Base-by-base conservation (phyloP, 2,113 vertebrate species). In the Menura novaehollandiae region DNA sequence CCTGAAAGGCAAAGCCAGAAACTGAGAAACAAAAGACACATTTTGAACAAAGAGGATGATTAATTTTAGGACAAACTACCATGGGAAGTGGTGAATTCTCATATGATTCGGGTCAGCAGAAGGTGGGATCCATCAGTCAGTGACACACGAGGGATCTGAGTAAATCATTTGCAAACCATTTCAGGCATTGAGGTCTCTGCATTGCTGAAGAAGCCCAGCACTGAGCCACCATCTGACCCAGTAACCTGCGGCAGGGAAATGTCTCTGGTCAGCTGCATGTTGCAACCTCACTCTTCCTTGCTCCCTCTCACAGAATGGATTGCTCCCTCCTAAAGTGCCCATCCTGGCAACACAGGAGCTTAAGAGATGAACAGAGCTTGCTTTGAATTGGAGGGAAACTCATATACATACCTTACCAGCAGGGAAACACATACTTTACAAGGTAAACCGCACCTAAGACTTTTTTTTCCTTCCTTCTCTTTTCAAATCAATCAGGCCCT, bases 311-410 rank as follows among this genome's bases (percentile, higher is more conserved):
- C 51, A 88, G 88, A 91, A 81, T 89, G 83, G 95, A 74, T 79
- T 85, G 58, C 46, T 96, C 63, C 62, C 71, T 91, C 76, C 41
- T 83, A 35, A 95, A 96, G 83, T 53, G 69, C 75, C 92, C 91
- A 95, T 96, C 95, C 85, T 81, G 74, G 93, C 76, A 94, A 91
- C 92, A 96, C 76, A 88, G 93, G 77, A 87, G 81, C 88, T 95
- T 95, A 96, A 95, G 94, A 96, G 95, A 97, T 93, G 96, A 97
- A 97, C 97, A 97, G 96, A 97, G 94, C 87, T 89, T 59, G 97
- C 96, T 97, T 97, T 97, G 95, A 97, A 96, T 95, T 64, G 79
- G 55, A 79, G 46, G 81, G 85, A 88, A 97, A 81, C 62, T 89
- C 73, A 94, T 89, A 95, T 92, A 93, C 93, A 96, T 97, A 91